A percentile compares a stretch with the other conserved stretches of the same genome.
phyloP scores from a whole-genome alignment of 2,797 vertebrate species.

The Cephalopachus bancanus region DNA sequence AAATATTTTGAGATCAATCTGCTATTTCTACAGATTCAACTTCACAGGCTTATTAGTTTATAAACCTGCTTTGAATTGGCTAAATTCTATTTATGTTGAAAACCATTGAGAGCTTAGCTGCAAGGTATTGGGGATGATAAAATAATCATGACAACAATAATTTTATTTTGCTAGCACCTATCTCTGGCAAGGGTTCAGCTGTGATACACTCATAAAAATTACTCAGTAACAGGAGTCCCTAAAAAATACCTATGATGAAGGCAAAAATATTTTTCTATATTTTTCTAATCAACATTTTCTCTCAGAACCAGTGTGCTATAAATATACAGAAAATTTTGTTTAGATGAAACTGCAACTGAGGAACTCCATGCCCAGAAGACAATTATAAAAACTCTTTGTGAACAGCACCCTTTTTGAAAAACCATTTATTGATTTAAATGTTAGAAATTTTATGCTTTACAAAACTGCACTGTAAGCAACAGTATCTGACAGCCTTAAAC shows the following conservation, averaged over 20 bases:
- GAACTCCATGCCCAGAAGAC: neutral
- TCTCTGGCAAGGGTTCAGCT: conserved; percentile 72
- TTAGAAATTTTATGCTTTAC: conserved; percentile 43
- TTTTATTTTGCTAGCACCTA: conserved; percentile 74
- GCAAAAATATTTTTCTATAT: conserved; percentile 64
- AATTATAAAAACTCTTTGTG: neutral
- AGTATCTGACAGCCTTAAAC: neutral
- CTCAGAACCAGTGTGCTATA: neutral
- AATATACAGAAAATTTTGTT: conserved; percentile 47
- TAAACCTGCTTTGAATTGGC: conserved; percentile 67
- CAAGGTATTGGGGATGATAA: conserved; percentile 69
- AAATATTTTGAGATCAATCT: conserved; percentile 64
- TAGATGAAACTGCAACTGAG: neutral
- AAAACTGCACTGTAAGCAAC: neutral
- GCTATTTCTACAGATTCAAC: conserved; percentile 69
- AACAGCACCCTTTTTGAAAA: conserved; percentile 17
- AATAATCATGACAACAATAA: conserved; percentile 77
- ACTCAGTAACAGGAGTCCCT: conserved; percentile 54
- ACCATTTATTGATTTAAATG: neutral
- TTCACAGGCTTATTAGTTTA: conserved; percentile 58
- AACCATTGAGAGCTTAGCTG: conserved; percentile 57
- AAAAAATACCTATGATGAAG: conserved; percentile 63
- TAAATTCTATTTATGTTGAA: conserved; percentile 76
- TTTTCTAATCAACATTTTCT: conserved; percentile 59
- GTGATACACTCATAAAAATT: conserved; percentile 59